These are phyloP conservation scores for Slavum lentiscoides DNA, from an alignment of 2,888 invertebrate genomes.

Conservation along the genomic window DNA sequence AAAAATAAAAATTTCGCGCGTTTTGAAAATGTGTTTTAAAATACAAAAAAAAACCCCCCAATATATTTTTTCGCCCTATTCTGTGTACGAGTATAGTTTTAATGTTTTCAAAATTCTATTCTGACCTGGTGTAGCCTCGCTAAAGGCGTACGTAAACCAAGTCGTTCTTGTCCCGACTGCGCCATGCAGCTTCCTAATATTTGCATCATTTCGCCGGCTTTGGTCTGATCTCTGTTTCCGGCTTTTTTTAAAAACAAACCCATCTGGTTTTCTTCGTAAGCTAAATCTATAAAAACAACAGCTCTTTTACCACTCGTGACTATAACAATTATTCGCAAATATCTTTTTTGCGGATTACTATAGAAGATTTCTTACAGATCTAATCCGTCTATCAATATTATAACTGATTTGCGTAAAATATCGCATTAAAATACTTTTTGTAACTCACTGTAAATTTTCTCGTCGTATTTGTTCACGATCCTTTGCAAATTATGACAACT, in stretches of 20 bases:
- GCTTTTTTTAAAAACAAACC: slow-evolving; percentile 93
- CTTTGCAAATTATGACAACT: slow-evolving; percentile 85
- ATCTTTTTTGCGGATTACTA: too few relatives aligned
- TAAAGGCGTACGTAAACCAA: slow-evolving; percentile 83
- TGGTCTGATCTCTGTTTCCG: slow-evolving; percentile 82
- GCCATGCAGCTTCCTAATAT: slow-evolving; percentile 85
- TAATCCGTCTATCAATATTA: too few relatives aligned
- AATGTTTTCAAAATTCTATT: too few relatives aligned
- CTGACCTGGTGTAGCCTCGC: slow-evolving; percentile 79
- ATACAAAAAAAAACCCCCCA: too few relatives aligned
- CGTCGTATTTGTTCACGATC: slow-evolving; percentile 90
- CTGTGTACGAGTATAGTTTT: too few relatives aligned
- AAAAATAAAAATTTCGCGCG: too few relatives aligned
- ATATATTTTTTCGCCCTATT: too few relatives aligned
- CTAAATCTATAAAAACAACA: slow-evolving; percentile 68
- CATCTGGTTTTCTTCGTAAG: slow-evolving; percentile 93
- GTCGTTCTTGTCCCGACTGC: slow-evolving; percentile 88
- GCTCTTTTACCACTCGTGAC: not conserved
- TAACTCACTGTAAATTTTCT: slow-evolving; percentile 76
- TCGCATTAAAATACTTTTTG: too few relatives aligned
- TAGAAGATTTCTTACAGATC: too few relatives aligned
- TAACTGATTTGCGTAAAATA: too few relatives aligned
- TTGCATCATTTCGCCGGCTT: slow-evolving; percentile 81
- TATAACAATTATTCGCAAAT: too few relatives aligned
- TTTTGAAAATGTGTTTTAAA: too few relatives aligned